A percentile compares a stretch with the other conserved stretches of the same genome.
phyloP scores from a whole-genome alignment of 2,888 invertebrate species.

The Drosophila pseudotakahashii region DNA sequence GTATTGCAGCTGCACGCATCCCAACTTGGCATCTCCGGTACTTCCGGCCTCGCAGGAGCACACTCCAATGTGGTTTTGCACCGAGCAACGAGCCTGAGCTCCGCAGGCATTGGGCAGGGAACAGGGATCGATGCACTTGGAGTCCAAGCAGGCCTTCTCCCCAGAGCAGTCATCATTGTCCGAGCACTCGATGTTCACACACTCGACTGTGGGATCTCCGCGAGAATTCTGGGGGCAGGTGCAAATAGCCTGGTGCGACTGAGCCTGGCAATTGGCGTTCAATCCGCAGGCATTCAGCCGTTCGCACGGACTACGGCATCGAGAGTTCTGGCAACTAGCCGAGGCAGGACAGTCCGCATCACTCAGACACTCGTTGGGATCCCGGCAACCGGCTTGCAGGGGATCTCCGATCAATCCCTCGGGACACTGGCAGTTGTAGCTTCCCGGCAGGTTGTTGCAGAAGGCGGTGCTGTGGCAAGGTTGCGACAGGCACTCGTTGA shows the following conservation, averaged over 20 bases:
- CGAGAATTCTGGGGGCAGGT: slow-evolving; percentile 90
- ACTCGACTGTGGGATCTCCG: slow-evolving; percentile 91
- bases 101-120: slow-evolving; percentile 93
- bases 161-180: slow-evolving; percentile 90
- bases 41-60: slow-evolving; percentile 94
- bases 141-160: slow-evolving; percentile 90
- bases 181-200: slow-evolving; percentile 90
- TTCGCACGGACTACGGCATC: slow-evolving; percentile 92
- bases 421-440: slow-evolving; percentile 90
- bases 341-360: slow-evolving; percentile 92
- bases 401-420: slow-evolving; percentile 93
- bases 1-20: slow-evolving; percentile 92
- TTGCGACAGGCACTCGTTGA: slow-evolving; percentile 91
- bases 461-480: slow-evolving; percentile 92
- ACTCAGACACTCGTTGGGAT: slow-evolving; percentile 92
- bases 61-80: slow-evolving; percentile 91
- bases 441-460: slow-evolving; percentile 92
- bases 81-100: slow-evolving; percentile 90
- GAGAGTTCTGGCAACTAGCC: slow-evolving; percentile 90
- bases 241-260: slow-evolving; percentile 89
- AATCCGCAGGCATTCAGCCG: slow-evolving; percentile 88
- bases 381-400: slow-evolving; percentile 89
- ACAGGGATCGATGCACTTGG: slow-evolving; percentile 93
- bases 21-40: slow-evolving; percentile 93
- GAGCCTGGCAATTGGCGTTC: slow-evolving; percentile 90